Evolutionary conservation across 2,797 vertebrate genomes (phyloP).

Genomic region (Arnoldichthys spilopterus): DNA sequence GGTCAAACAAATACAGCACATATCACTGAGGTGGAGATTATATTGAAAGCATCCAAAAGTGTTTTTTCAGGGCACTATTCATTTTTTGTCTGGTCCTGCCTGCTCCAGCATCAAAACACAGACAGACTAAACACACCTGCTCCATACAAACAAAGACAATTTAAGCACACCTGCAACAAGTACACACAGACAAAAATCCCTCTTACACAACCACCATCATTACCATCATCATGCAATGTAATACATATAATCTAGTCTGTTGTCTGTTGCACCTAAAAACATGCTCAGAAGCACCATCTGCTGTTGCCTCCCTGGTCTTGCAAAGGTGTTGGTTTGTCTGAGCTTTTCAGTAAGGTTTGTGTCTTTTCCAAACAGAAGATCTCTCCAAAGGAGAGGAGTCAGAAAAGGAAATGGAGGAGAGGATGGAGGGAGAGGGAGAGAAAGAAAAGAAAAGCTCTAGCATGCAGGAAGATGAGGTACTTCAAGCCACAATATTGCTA

Average conservation of each 20-base stretch:
- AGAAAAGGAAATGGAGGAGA: conserved; percentile 74
- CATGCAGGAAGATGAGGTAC: conserved; percentile 76
- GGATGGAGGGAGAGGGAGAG: conserved; percentile 70
- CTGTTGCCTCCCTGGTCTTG: neutral
- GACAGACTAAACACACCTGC: no score
- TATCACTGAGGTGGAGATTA: no score
- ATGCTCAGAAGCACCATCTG: neutral
- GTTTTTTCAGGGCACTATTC: no score
- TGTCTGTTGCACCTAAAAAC: neutral
- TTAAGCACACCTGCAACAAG: neutral
- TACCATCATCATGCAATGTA: neutral
- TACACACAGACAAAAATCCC: neutral
- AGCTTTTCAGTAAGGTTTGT: neutral
- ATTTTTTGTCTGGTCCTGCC: no score
- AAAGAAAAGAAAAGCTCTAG: conserved; percentile 68
- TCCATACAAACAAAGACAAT: no score
- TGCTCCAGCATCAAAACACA: no score
- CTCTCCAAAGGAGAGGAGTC: conserved; percentile 75
- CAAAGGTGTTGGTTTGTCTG: neutral
- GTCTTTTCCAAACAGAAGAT: conserved; percentile 70
- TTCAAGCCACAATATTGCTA: neutral
- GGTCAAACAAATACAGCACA: no score
- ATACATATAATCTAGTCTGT: neutral
- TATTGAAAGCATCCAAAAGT: no score
- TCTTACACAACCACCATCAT: neutral